These are phyloP conservation scores for Acrobasis repandana DNA, from an alignment of 2,888 invertebrate species.

Conservation along the genomic window DNA sequence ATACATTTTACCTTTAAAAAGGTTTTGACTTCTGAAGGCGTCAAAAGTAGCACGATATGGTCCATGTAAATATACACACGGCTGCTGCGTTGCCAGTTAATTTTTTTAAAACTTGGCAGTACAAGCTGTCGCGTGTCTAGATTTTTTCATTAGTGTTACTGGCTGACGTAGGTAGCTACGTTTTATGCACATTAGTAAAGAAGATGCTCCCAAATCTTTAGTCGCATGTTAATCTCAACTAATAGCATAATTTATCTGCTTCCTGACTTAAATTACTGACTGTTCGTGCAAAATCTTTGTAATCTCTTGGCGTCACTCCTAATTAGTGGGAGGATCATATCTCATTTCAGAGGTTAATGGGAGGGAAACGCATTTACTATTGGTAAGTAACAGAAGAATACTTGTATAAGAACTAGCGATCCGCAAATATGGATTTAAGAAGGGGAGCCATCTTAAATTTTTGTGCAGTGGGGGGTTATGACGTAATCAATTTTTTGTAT, in stretches of 20 bases:
- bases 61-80: no score
- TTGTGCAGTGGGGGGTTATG: no score
- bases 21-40: no score
- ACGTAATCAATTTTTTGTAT: no score
- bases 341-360: conserved; percentile 7
- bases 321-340: conserved; percentile 14
- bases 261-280: conserved; percentile 12
- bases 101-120: no score
- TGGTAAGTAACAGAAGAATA: background rate
- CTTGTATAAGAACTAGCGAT: background rate
- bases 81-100: no score
- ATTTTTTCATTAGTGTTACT: no score
- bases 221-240: conserved; percentile 5
- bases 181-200: background rate
- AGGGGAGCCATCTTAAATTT: no score
- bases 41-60: no score
- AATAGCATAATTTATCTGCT: conserved; percentile 17
- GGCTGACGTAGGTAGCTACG: no score
- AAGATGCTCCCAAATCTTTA: background rate
- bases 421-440: background rate
- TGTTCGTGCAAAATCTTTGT: conserved; percentile 12
- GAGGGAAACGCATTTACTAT: background rate
- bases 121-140: no score
- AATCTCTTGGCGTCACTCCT: conserved; percentile 19
- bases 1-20: no score